These are phyloP conservation scores for Neoascia interrupta DNA, from an alignment of 2,888 invertebrate species.

Conservation along the genomic window DNA sequence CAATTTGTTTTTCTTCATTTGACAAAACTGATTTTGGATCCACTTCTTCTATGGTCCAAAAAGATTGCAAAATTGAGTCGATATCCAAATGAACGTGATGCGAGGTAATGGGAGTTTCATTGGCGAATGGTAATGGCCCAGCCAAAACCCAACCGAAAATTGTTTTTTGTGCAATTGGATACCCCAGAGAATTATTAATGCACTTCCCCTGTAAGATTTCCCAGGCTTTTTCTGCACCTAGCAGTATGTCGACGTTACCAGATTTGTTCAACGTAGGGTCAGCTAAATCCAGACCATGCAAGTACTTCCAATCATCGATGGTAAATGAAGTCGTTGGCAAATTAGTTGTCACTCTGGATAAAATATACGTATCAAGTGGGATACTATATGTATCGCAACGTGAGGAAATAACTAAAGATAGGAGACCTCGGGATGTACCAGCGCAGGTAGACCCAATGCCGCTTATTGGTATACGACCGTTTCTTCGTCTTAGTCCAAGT, in stretches of 20 bases:
- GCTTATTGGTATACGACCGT: conserved; percentile 22
- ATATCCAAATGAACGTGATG: conserved; percentile 4
- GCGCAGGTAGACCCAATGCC: conserved; percentile 19
- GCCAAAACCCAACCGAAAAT: conserved; percentile 11
- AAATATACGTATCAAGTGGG: conserved; percentile 15
- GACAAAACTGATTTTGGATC: conserved; percentile 6
- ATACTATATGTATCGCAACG: conserved; percentile 4
- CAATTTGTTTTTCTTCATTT: conserved; percentile 15
- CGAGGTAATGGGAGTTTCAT: neutral
- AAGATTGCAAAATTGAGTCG: conserved; percentile 5
- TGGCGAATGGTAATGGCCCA: no score
- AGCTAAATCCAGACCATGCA: conserved; percentile 8
- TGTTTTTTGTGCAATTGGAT: conserved; percentile 17
- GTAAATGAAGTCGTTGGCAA: conserved; percentile 7
- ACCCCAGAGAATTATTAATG: neutral
- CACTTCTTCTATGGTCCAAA: conserved; percentile 10
- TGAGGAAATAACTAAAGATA: neutral
- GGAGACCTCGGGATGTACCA: conserved; percentile 4
- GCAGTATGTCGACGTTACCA: conserved; percentile 5
- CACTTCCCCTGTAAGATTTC: neutral
- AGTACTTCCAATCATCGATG: conserved; percentile 24
- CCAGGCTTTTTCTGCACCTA: conserved; percentile 23
- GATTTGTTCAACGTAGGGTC: conserved; percentile 6
- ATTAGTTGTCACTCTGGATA: neutral
- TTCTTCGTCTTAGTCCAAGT: no score